Conservation (phyloP, 2,888 invertebrate species). For the Catocala nupta region DNA sequence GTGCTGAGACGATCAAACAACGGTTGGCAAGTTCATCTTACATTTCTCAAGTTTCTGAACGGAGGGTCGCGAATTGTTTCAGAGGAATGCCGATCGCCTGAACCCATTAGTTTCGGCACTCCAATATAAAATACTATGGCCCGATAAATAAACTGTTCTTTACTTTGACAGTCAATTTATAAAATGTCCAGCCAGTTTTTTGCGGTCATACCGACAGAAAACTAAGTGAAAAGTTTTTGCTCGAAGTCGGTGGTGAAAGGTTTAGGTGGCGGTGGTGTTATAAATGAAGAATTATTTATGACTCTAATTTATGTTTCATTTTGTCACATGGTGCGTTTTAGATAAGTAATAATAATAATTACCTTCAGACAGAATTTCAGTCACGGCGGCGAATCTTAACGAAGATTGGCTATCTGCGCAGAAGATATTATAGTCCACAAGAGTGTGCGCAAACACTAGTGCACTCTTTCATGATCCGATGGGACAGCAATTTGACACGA, state of each 20-base stretch:
- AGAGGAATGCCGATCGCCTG: constrained; percentile 57
- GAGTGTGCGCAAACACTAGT: too few species aligned
- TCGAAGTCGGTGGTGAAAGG: constrained; percentile 8
- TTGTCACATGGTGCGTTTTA: too few species aligned
- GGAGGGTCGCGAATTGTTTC: constrained; percentile 56
- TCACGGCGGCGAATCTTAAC: too few species aligned
- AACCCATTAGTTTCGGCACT: constrained; percentile 56
- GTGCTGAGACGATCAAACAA: constrained; percentile 27
- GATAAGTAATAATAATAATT: too few species aligned
- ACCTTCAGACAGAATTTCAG: too few species aligned
- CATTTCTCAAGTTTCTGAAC: constrained; percentile 41
- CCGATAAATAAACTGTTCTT: constrained; percentile 54
- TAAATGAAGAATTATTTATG: not conserved
- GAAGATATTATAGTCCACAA: too few species aligned
- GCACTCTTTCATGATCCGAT: too few species aligned
- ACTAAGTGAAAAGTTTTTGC: constrained; percentile 18
- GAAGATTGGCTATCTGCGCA: too few species aligned
- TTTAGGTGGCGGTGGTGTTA: not conserved
- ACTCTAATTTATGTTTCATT: not conserved
- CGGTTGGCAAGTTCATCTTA: constrained; percentile 38
- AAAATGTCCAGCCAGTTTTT: constrained; percentile 43
- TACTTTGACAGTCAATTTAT: constrained; percentile 55
- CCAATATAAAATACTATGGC: constrained; percentile 51
- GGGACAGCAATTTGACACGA: too few species aligned
- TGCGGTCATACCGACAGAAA: constrained; percentile 26